These are phyloP conservation scores for Salminus brasiliensis DNA, from an alignment of 2,113 vertebrate species.

Conservation along the genomic window DNA sequence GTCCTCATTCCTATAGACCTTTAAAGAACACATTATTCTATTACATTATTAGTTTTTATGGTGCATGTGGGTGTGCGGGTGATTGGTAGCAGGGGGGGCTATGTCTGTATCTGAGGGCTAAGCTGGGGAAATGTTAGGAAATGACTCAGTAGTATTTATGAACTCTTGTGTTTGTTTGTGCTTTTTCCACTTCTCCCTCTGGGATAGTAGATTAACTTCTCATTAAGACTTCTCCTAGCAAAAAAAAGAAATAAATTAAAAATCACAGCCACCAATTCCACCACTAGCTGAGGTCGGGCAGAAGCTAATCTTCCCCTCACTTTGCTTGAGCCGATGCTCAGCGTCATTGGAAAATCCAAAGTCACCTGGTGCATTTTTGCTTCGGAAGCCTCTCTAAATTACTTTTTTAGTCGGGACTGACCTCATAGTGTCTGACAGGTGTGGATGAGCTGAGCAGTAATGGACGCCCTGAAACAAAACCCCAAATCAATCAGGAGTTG, in stretches of 20 bases:
- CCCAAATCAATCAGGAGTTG: background rate
- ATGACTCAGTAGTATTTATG: slow-evolving; percentile 56
- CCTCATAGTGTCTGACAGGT: slow-evolving; percentile 1
- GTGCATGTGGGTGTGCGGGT: slow-evolving; percentile 31
- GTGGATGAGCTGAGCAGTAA: slow-evolving; percentile 1
- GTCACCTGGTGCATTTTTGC: slow-evolving; percentile 43
- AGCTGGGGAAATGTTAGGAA: slow-evolving; percentile 51
- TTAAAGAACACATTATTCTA: slow-evolving; percentile 52
- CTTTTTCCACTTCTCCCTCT: slow-evolving; percentile 63
- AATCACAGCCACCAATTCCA: slow-evolving; percentile 67
- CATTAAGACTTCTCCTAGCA: slow-evolving; percentile 44
- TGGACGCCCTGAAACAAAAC: background rate
- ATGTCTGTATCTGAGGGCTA: slow-evolving; percentile 13
- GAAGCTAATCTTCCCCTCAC: slow-evolving; percentile 1
- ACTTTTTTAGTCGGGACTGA: background rate
- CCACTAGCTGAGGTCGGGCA: slow-evolving; percentile 56
- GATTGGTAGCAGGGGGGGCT: slow-evolving; percentile 8
- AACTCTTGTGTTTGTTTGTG: slow-evolving; percentile 56
- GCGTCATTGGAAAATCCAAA: slow-evolving; percentile 35
- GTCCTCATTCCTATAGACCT: slow-evolving; percentile 53
- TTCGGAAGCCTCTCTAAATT: slow-evolving; percentile 5
- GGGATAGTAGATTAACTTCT: slow-evolving; percentile 71
- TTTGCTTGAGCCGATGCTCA: slow-evolving; percentile 22
- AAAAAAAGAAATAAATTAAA: too few species aligned
- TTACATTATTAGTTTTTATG: slow-evolving; percentile 57